Evolutionary conservation across 1,140 invertebrate genomes (phyloP), one percentile per base, ranked within the genome.

Genomic region (Atta cephalotes): DNA sequence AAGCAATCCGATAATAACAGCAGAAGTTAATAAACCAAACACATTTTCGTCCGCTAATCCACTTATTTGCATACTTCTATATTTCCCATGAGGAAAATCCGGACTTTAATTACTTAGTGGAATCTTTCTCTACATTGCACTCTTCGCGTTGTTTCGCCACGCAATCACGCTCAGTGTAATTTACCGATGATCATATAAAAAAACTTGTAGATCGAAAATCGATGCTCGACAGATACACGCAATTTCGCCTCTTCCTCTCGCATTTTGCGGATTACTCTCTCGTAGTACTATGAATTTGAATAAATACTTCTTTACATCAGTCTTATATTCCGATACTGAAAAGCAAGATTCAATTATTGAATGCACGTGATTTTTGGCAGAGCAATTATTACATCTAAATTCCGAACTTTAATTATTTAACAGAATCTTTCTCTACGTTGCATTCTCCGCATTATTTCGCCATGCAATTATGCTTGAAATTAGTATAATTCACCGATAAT

Each of bases 351-450:
- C 5, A 14, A 21, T 10, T 6, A 39, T 1, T 31, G 35, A 25
- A n/a, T 49, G 3, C 1, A 31, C 4, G n/a, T 71, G 81, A 89
- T 86, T 89, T 89, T 89, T 82, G 88, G 51, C 60, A 31, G 12
- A 51, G 62, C 35, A 70, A 49, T 85, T 58, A 53, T 68, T 85
- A 45, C 9, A 45, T 45, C 39, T 45, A 56, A 82, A 51, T 70
- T 68, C 49, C 56, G n/a, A 60, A 89, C 66, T 86, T 68, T 88
- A 88, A 89, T 89, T 88, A 89, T 76, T 89, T 88, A 89, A 68
- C 62, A 31, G 63, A 63, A 72, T 65, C 78, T 49, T 53, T 28
- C 18, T 70, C 51, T 14, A 45, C 5, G 51, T 76, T 18, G 14
- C 80, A 62, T 14, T 5, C 58, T 62, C 51, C 28, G 60, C 45